A percentile compares a stretch with the other conserved stretches of the same genome.
These are phyloP conservation scores for Spodoptera littoralis DNA, from an alignment of 2,888 invertebrate genomes.

Conservation along the genomic window DNA sequence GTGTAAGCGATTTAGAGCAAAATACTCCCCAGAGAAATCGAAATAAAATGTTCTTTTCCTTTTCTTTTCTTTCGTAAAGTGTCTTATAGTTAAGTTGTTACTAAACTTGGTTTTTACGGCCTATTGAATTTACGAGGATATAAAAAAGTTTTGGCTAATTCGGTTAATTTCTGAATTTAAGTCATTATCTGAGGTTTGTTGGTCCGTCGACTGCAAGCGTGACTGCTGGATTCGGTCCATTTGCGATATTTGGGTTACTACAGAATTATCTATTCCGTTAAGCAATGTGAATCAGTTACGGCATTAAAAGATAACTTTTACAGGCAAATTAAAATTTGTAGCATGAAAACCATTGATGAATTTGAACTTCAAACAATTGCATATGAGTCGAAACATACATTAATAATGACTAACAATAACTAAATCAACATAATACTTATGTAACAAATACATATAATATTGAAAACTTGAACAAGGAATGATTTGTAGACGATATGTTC, in stretches of 20 bases:
- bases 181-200: no score
- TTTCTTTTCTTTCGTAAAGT: slow-evolving; percentile 18
- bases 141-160: slow-evolving; percentile 6
- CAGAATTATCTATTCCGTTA: no score
- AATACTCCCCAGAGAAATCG: slow-evolving; percentile 31
- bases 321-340: no score
- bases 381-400: no score
- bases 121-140: slow-evolving; percentile 10
- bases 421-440: background rate
- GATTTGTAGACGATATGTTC: slow-evolving; percentile 54
- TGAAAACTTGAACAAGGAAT: slow-evolving; percentile 37
- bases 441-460: background rate
- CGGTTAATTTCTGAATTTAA: background rate
- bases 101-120: slow-evolving; percentile 26
- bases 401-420: no score
- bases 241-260: no score
- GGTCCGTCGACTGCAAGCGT: no score
- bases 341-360: no score
- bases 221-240: no score
- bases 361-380: no score
- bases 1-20: slow-evolving; percentile 3
- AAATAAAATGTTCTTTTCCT: slow-evolving; percentile 34
- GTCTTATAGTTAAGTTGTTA: slow-evolving; percentile 25
- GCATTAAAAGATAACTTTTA: no score
- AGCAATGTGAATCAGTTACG: no score